These are phyloP conservation scores for Zaprionus gabonicus DNA, from an alignment of 1,140 invertebrate species.

Conservation along the genomic window DNA sequence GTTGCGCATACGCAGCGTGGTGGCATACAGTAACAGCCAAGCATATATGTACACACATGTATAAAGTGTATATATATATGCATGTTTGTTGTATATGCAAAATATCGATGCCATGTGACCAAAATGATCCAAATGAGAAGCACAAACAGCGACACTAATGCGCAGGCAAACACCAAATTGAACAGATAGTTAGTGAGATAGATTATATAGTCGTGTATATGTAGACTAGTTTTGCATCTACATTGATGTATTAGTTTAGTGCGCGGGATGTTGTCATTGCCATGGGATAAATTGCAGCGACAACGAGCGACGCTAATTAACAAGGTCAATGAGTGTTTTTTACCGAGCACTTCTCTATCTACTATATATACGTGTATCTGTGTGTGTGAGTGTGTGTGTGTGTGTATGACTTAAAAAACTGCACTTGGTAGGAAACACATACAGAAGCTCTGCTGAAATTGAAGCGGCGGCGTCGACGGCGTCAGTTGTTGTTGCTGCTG, in stretches of 20 bases:
- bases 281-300: slow-evolving; percentile 31
- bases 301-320: slow-evolving; percentile 53
- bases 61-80: not conserved
- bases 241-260: slow-evolving; percentile 8
- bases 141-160: slow-evolving; percentile 37
- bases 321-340: slow-evolving; percentile 55
- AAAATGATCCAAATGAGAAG: slow-evolving; percentile 12
- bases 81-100: not conserved
- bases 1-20: slow-evolving; percentile 67
- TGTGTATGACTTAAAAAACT: slow-evolving; percentile 42
- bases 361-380: not conserved
- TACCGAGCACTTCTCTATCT: not conserved
- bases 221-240: slow-evolving; percentile 23
- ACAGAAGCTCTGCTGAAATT: slow-evolving; percentile 60
- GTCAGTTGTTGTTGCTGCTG: slow-evolving; percentile 28
- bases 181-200: slow-evolving; percentile 46
- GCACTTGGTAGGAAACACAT: slow-evolving; percentile 55
- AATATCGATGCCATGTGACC: slow-evolving; percentile 35
- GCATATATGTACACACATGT: not conserved
- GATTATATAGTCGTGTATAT: not conserved
- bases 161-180: slow-evolving; percentile 44
- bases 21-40: slow-evolving; percentile 1
- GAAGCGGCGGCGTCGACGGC: slow-evolving; percentile 30
- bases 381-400: not conserved
- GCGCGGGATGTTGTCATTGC: slow-evolving; percentile 25